Evolutionary conservation across 2,797 vertebrate species (phyloP), one percentile per base, ranked within the genome.

Genomic region (Gobio occitaniae): DNA sequence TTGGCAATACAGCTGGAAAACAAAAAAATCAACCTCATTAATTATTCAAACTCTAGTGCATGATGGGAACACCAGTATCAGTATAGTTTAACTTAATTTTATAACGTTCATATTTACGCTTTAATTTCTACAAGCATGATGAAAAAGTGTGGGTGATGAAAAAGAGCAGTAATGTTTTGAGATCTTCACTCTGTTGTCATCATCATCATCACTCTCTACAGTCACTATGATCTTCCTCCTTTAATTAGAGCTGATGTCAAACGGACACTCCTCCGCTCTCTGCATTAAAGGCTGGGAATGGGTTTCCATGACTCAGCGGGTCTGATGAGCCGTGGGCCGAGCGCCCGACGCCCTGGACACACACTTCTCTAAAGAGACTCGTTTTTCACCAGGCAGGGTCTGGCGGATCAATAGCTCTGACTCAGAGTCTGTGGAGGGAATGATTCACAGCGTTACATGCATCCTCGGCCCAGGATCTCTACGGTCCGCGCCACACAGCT

Each of bases 321-420:
- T 74, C 54, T 15, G 36, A 52, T 19, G 47, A 52, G 16, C 61
- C 44, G 52, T 54, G 52, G 52, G 52, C 52, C 52, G 17, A 54
- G 52, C 17, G 50, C 50, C 50, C 50, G 50, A 52, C 16, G 17
- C 50, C 47, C 9, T 54, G 70, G 65, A 77, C 63, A 84, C 61
- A 84, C 50, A 66, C 59, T 66, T 36, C 50, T 76, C 44, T 66
- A 21, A 74, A 63, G n/a, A 54, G 21, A n/a, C 15, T 78, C 50
- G n/a, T 41, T 76, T 41, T 66, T 76, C 82, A 44, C 12, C 19
- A 50, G 56, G 56, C 56, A 59, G 47, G 21, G 6, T 29, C 74
- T 78, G 83, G 78, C 52, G 32, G 84, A 81, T 86, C 70, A 47
- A 76, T 86, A 86, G 13, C 70, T 75, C 56, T 86, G 78, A 86